Base-by-base conservation (phyloP, 2,113 vertebrate species). In the Misgurnus mizolepis region DNA sequence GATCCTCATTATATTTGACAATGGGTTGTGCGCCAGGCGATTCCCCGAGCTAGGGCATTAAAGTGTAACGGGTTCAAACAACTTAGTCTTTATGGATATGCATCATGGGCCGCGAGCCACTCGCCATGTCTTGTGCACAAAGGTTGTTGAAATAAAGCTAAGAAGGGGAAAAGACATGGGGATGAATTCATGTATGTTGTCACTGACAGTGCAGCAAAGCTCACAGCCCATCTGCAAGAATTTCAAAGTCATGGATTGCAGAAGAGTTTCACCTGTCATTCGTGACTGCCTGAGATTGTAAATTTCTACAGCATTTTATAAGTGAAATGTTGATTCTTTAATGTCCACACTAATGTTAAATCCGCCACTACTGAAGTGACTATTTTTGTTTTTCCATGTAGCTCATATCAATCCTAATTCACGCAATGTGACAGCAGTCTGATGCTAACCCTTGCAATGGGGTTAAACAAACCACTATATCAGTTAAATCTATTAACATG, bases 401-500 rank as follows among this genome's bases (percentile, higher is more conserved):
- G 85, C 85, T 72, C 14, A 85, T 67, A 62, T 62, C 41, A 15
- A 78, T 84, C 73, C 82, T 87, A 83, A 22, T 69, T 79, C 72
- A 61, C 87, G 89, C 88, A 80, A 85, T 86, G 84, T 88, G 89
- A 89, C 87, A 90, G 87, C 83, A 76, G 70, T 89, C 80, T 89
- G 89, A 89, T 83, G 83, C 84, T 82, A 80, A 81, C 75, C 80
- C 70, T 70, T 76, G 87, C 85, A 87, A 90, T 8, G 80, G 87
- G 90, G 90, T 91, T 89, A 90, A 89, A 86, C 85, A 84, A 88
- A 87, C 88, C 83, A 88, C 87, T 83, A 86, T 83, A 85, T 83
- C 84, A 86, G 89, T 88, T 89, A 89, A 89, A 85, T 88, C 83
- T 81, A 92, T 92, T 91, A 92, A 91, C 88, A 92, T 93, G 91